Percentiles rank a stretch among this genome's conserved stretches.
Conservation (phyloP, 2,797 vertebrate species). For the Myotis daubentonii region DNA sequence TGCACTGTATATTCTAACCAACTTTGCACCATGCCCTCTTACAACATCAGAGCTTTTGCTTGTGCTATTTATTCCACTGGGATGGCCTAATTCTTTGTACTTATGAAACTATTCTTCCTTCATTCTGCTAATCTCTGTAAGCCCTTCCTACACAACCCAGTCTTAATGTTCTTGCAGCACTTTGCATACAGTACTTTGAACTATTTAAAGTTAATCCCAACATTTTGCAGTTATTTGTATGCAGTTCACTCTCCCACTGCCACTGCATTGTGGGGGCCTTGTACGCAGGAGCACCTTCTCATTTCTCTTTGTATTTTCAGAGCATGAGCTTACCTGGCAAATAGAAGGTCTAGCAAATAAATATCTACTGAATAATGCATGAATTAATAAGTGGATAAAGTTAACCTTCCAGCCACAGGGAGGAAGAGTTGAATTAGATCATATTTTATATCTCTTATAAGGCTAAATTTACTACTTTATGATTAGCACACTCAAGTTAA, state of each 20-base stretch:
- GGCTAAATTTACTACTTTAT: neutral
- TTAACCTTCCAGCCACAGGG: neutral
- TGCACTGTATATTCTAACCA: neutral
- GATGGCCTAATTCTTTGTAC: neutral
- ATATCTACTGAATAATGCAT: neutral
- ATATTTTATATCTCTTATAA: neutral
- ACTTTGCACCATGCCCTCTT: neutral
- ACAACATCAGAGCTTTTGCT: neutral
- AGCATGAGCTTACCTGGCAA: neutral
- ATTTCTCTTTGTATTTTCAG: constrained; percentile 26
- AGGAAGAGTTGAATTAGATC: neutral
- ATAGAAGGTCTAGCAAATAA: neutral
- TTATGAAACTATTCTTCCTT: neutral
- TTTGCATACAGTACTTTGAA: neutral
- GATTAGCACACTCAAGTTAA: neutral
- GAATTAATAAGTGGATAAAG: neutral
- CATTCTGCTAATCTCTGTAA: neutral
- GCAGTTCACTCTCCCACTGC: neutral
- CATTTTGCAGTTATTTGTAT: neutral
- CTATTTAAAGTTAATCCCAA: neutral
- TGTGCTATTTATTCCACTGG: neutral
- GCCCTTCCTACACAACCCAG: neutral
- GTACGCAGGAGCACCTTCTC: neutral
- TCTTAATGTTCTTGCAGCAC: neutral
- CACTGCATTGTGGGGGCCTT: neutral